These are phyloP conservation scores for Setophaga kirtlandii DNA, from an alignment of 2,113 vertebrate genomes.

Conservation along the genomic window DNA sequence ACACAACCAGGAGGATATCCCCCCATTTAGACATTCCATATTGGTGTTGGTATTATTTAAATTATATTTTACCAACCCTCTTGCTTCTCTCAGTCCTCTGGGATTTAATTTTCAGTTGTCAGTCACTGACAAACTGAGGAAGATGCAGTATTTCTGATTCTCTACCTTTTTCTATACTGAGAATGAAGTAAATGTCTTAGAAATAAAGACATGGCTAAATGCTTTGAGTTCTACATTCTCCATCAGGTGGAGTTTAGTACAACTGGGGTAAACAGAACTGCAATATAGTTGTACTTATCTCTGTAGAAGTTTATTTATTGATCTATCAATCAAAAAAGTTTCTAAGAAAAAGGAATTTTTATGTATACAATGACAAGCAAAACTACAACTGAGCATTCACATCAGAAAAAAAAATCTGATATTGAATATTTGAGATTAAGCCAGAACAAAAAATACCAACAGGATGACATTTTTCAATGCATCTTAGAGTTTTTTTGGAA, in stretches of 20 bases:
- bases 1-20: background rate
- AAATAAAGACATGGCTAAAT: background rate
- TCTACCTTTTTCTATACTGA: background rate
- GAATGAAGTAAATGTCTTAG: background rate
- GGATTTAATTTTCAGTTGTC: background rate
- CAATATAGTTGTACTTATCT: background rate
- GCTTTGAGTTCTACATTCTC: background rate
- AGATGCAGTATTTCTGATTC: background rate
- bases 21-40: background rate
- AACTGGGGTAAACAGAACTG: background rate
- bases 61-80: background rate
- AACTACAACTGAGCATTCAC: background rate
- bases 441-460: background rate
- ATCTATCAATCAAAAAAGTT: background rate
- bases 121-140: background rate
- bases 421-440: background rate
- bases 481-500: background rate
- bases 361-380: background rate
- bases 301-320: background rate
- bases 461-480: background rate
- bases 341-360: background rate
- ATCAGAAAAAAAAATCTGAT: background rate
- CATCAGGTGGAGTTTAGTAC: background rate
- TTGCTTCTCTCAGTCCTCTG: background rate
- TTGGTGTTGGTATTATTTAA: background rate